A percentile compares a stretch with the other conserved stretches of the same genome.
These are phyloP conservation scores for Dendrolimus houi DNA, from an alignment of 2,888 invertebrate genomes.

Conservation along the genomic window DNA sequence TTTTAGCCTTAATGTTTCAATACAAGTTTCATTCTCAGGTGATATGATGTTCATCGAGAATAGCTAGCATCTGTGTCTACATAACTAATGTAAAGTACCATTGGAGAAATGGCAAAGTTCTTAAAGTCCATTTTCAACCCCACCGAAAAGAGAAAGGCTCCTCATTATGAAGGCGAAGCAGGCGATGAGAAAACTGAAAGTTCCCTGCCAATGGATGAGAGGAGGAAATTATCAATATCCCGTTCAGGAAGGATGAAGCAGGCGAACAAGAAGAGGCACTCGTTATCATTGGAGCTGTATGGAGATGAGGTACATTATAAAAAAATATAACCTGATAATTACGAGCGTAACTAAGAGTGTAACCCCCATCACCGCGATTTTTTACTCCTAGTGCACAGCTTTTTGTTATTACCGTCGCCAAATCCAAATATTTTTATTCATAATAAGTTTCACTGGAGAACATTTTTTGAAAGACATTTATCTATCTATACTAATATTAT, in stretches of 20 bases:
- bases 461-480: too few relatives aligned
- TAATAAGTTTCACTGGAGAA: too few relatives aligned
- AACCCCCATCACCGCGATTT: too few relatives aligned
- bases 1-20: too few relatives aligned
- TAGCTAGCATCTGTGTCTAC: neutral
- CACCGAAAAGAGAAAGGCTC: conserved; percentile 34
- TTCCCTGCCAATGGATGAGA: conserved; percentile 36
- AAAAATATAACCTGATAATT: too few relatives aligned
- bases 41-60: too few relatives aligned
- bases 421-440: too few relatives aligned
- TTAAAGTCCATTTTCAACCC: conserved; percentile 57
- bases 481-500: too few relatives aligned
- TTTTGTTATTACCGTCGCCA: too few relatives aligned
- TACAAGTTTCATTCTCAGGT: too few relatives aligned
- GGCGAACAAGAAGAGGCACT: conserved; percentile 70
- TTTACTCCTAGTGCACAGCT: too few relatives aligned
- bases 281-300: conserved; percentile 69
- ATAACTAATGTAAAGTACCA: neutral
- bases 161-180: conserved; percentile 24
- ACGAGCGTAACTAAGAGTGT: too few relatives aligned
- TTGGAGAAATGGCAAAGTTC: conserved; percentile 52
- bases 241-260: conserved; percentile 77
- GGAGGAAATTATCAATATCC: conserved; percentile 73
- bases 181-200: conserved; percentile 35
- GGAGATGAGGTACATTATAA: conserved; percentile 43